Percentiles rank a stretch among this genome's conserved stretches.
Evolutionary conservation across 1,140 invertebrate species (phyloP).

Genomic region (Prorops nasuta): DNA sequence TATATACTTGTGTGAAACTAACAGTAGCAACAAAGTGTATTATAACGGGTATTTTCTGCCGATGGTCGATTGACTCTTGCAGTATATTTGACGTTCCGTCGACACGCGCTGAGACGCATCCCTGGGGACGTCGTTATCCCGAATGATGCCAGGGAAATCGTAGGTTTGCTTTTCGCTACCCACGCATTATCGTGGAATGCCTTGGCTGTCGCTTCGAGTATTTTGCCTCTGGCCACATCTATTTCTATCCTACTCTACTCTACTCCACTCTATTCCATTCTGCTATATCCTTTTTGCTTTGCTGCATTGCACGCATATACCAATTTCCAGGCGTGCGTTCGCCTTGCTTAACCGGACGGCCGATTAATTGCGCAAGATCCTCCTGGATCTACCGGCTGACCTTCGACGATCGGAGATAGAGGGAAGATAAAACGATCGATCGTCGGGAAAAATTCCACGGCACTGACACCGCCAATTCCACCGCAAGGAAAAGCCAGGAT

Average conservation of each 20-base stretch:
- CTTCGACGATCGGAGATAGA: constrained; percentile 18
- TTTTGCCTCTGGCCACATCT: not conserved
- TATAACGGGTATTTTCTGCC: too few relatives aligned
- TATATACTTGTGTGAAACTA: too few relatives aligned
- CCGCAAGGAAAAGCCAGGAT: not conserved
- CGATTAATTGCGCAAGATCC: constrained; percentile 19
- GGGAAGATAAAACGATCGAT: too few relatives aligned
- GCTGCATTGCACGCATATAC: not conserved
- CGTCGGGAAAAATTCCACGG: too few relatives aligned
- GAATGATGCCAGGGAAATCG: constrained; percentile 12
- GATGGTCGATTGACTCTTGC: too few relatives aligned
- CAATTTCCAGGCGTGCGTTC: constrained; percentile 21
- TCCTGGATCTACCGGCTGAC: constrained; percentile 2
- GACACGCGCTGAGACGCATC: too few relatives aligned
- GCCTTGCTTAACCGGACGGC: constrained; percentile 7
- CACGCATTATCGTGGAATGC: constrained; percentile 18
- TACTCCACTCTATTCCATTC: not conserved
- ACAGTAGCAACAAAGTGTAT: too few relatives aligned
- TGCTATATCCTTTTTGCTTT: not conserved
- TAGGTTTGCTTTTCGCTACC: constrained; percentile 18
- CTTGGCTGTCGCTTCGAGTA: not conserved
- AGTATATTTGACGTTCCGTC: too few relatives aligned
- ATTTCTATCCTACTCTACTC: not conserved
- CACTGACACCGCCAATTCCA: too few relatives aligned
- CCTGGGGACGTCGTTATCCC: not conserved